Conservation (phyloP, 2,888 invertebrate genomes). For the Girardia tigrina region DNA sequence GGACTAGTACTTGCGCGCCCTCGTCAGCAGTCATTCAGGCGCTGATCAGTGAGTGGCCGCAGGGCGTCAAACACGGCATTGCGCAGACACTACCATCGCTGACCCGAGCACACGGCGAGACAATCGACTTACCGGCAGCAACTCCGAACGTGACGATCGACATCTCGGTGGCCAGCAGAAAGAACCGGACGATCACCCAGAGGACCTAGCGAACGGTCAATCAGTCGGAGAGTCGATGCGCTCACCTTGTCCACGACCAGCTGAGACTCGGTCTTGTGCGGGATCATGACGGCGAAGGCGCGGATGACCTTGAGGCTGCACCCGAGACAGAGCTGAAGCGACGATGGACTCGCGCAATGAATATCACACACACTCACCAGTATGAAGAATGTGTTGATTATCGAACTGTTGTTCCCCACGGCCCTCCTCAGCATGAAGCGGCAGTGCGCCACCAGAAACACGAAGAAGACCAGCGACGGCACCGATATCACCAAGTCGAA, state of each 20-base stretch:
- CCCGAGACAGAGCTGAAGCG: not conserved
- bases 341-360: not conserved
- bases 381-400: conserved; percentile 65
- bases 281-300: not conserved
- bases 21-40: no score
- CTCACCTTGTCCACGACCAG: not conserved
- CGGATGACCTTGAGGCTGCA: not conserved
- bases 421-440: conserved; percentile 62
- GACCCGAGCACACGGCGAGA: no score
- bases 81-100: no score
- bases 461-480: conserved; percentile 63
- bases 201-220: no score
- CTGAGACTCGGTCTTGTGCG: not conserved
- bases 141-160: conserved; percentile 69
- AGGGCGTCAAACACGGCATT: no score
- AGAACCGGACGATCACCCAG: conserved; percentile 67
- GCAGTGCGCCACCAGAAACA: conserved; percentile 61
- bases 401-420: conserved; percentile 64
- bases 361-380: conserved; percentile 54
- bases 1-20: no score
- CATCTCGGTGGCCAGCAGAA: conserved; percentile 66
- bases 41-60: no score
- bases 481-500: conserved; percentile 69
- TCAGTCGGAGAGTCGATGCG: no score
- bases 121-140: conserved; percentile 61